A percentile compares a stretch with the other conserved stretches of the same genome.
Evolutionary conservation across 2,113 vertebrate genomes (phyloP).

Genomic region (Cacatua alba): DNA sequence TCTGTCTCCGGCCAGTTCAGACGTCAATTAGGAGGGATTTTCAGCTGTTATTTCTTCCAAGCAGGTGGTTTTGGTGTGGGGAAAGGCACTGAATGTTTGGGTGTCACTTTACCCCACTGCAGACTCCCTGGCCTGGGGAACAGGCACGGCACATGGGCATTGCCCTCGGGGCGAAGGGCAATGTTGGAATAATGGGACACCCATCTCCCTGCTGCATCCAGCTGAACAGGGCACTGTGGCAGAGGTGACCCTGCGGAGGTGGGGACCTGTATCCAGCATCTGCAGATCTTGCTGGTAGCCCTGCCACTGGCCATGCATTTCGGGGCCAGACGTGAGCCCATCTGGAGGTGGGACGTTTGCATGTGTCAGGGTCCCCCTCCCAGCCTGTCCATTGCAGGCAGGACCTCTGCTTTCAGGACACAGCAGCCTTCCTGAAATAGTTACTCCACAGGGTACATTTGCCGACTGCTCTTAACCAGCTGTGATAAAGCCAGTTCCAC

Average conservation of each 20-base stretch:
- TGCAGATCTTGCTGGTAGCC: background rate
- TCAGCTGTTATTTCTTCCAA: background rate
- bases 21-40: background rate
- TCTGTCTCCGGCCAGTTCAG: fast-evolving
- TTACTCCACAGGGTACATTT: background rate
- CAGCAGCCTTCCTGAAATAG: background rate
- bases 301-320: fast-evolving
- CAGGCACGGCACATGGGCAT: background rate
- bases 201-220: background rate
- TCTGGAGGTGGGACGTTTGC: background rate
- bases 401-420: background rate
- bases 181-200: fast-evolving
- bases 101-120: background rate
- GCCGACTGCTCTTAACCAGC: background rate
- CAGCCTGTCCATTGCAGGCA: background rate
- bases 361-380: fast-evolving
- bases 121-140: too few species aligned
- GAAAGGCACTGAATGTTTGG: too few species aligned
- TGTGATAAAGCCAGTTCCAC: background rate
- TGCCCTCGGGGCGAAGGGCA: background rate
- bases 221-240: background rate
- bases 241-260: background rate
- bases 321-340: fast-evolving
- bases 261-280: background rate
- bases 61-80: background rate